phyloP scores from a whole-genome alignment of 2,797 vertebrate species.

The Loriculus beryllinus region DNA sequence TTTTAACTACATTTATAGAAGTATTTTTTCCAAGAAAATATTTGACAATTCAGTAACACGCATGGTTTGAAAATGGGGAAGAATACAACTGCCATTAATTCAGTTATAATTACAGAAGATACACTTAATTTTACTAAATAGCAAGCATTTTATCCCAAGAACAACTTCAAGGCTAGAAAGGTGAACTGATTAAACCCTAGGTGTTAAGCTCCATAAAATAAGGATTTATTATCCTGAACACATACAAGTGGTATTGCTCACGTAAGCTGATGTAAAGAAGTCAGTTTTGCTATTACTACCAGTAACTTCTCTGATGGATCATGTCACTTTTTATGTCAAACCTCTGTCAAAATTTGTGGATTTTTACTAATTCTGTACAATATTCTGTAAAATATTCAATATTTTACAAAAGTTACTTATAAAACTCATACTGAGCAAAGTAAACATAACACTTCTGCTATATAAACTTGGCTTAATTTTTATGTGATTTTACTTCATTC shows the following conservation, averaged over 20 bases:
- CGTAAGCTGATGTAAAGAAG: background rate
- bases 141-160: background rate
- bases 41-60: background rate
- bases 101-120: background rate
- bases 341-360: background rate
- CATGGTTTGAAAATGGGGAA: background rate
- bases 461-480: background rate
- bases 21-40: background rate
- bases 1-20: background rate
- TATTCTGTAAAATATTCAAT: too few species aligned
- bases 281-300: background rate
- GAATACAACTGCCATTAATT: background rate
- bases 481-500: background rate
- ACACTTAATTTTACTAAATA: background rate
- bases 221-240: background rate
- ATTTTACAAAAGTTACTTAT: background rate
- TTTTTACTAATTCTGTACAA: background rate
- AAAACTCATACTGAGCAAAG: background rate
- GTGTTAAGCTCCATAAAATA: background rate
- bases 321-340: background rate
- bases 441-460: background rate
- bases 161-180: background rate
- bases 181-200: background rate
- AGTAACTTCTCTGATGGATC: background rate
- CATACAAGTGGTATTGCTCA: background rate